phyloP scores from a whole-genome alignment of 1,140 invertebrate species.

The Ceratoteleas bidentatus region DNA sequence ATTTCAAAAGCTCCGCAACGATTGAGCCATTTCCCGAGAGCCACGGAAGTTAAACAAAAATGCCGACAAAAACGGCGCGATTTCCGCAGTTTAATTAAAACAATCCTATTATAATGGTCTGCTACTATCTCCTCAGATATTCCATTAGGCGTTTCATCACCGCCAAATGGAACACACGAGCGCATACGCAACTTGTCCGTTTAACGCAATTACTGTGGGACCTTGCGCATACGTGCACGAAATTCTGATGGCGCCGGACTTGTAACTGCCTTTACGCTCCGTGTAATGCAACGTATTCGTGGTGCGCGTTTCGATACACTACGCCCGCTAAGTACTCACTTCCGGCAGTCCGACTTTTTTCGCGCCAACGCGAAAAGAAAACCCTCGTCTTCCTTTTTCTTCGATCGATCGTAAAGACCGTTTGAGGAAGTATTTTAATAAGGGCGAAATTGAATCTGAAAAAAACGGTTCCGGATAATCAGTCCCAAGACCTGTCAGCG shows the following conservation, averaged over 20 bases:
- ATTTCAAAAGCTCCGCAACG: too few species aligned
- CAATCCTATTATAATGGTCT: conserved; percentile 18
- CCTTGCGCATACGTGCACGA: conserved; percentile 64
- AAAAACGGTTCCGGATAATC: too few species aligned
- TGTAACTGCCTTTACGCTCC: conserved; percentile 58
- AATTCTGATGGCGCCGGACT: conserved; percentile 65
- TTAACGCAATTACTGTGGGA: conserved; percentile 65
- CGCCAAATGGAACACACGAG: conserved; percentile 48
- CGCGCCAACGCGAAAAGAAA: conserved; percentile 52
- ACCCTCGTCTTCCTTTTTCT: conserved; percentile 40
- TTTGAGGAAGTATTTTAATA: conserved; percentile 53
- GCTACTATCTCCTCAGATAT: conserved; percentile 29
- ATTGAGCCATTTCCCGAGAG: too few species aligned
- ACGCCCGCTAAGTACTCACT: conserved; percentile 63
- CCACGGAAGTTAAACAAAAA: too few species aligned
- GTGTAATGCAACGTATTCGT: conserved; percentile 61
- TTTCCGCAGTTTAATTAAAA: too few species aligned
- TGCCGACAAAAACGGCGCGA: too few species aligned
- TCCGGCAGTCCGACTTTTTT: conserved; percentile 60
- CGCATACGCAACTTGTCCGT: conserved; percentile 64
- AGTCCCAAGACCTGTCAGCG: too few species aligned
- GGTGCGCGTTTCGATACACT: conserved; percentile 63
- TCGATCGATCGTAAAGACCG: conserved; percentile 40
- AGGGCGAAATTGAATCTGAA: conserved; percentile 54
- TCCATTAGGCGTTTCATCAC: conserved; percentile 55